phyloP scores from a whole-genome alignment of 2,797 vertebrate species.

The Thaleichthys pacificus region DNA sequence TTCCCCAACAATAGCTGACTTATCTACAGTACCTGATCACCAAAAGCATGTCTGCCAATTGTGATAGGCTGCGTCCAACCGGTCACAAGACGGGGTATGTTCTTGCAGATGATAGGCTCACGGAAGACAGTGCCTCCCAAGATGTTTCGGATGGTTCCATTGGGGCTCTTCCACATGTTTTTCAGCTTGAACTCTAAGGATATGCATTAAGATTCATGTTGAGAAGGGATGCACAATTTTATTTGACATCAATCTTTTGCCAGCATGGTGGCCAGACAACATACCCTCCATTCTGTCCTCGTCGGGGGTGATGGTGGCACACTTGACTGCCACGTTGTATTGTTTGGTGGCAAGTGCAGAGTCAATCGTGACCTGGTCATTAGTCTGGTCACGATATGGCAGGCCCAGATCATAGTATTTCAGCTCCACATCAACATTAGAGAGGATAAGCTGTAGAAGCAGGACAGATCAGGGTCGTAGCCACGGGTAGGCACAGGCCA shows the following conservation, averaged over 20 bases:
- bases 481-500: no score
- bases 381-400: slow-evolving; percentile 87
- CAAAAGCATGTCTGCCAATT: slow-evolving; percentile 94
- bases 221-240: not conserved
- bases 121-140: slow-evolving; percentile 96
- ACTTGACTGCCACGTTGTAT: slow-evolving; percentile 92
- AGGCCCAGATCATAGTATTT: slow-evolving; percentile 94
- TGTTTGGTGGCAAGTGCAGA: slow-evolving; percentile 90
- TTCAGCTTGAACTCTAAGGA: slow-evolving; percentile 90
- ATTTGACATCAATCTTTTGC: no score
- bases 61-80: slow-evolving; percentile 96
- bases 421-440: slow-evolving; percentile 89
- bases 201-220: no score
- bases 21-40: slow-evolving; percentile 85
- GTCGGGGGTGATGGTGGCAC: slow-evolving; percentile 94
- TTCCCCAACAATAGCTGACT: no score
- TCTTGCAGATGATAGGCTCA: slow-evolving; percentile 96
- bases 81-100: slow-evolving; percentile 94
- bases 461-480: no score
- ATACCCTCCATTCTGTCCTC: slow-evolving; percentile 90
- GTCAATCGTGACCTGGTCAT: slow-evolving; percentile 94
- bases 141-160: slow-evolving; percentile 97
- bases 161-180: slow-evolving; percentile 99
- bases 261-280: not conserved
- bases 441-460: slow-evolving; percentile 84